These are phyloP conservation scores for Exaiptasia diaphana DNA, from an alignment of 64 coral and sea anemone species.

Conservation along the genomic window DNA sequence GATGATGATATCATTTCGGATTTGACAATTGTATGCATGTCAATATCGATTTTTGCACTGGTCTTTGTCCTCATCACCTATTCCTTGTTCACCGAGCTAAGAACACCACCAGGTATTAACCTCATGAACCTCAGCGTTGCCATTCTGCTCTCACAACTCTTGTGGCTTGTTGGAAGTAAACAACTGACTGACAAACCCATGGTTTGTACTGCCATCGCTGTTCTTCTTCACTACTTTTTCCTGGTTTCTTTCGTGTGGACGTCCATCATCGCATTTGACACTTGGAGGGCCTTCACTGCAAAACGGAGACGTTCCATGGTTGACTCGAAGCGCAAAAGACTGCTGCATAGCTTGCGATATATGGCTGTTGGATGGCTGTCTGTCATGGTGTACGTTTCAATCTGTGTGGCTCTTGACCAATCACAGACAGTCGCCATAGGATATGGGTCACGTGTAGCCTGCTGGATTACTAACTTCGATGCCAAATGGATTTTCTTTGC, in stretches of 20 bases:
- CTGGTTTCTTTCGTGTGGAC: conserved; percentile 52
- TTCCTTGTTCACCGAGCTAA: conserved; percentile 49
- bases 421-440: conserved; percentile 17
- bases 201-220: conserved; percentile 50
- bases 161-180: conserved; percentile 59
- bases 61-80: conserved; percentile 17
- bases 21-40: conserved; percentile 26
- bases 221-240: conserved; percentile 28
- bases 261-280: conserved; percentile 31
- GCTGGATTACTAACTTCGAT: conserved; percentile 12
- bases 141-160: conserved; percentile 64
- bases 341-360: not conserved
- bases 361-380: conserved; percentile 51
- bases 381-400: not conserved
- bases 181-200: conserved; percentile 50
- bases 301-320: not conserved
- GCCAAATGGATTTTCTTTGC: conserved; percentile 20
- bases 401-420: conserved; percentile 26
- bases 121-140: conserved; percentile 77
- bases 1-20: not conserved
- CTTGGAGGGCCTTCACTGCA: conserved; percentile 38
- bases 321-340: not conserved
- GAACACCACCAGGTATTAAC: conserved; percentile 79
- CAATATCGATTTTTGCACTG: conserved; percentile 13
- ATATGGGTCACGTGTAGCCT: conserved; percentile 6